Conservation (phyloP, 64 coral and sea anemone genomes). For the Pocillopora verrucosa region DNA sequence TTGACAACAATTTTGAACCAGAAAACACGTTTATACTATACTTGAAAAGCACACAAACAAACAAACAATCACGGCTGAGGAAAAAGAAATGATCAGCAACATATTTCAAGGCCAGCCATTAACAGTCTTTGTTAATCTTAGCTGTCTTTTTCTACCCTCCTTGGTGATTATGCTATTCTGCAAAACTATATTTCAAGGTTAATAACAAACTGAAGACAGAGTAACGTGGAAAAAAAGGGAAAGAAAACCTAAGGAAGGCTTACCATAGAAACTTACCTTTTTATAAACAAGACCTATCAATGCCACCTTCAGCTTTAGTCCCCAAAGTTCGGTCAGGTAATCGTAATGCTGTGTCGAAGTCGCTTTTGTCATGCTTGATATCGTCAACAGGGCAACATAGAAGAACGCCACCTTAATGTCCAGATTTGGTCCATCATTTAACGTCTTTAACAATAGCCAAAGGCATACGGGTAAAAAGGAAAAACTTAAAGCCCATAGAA, state of each 20-base stretch:
- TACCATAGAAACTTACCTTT: neutral
- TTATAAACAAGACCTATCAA: neutral
- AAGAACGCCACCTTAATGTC: neutral
- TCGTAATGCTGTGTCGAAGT: neutral
- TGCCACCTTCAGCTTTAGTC: neutral
- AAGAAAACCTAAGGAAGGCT: neutral
- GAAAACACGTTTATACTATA: no score
- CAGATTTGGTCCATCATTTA: neutral
- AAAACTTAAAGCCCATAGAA: neutral
- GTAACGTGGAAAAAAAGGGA: no score
- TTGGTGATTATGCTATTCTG: no score
- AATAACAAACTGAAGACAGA: no score
- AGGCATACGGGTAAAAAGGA: neutral
- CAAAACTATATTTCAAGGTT: no score
- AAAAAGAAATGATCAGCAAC: no score
- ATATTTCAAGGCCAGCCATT: no score
- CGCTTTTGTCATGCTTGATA: neutral
- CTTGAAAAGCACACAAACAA: no score
- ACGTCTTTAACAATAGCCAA: slow-evolving; percentile 35
- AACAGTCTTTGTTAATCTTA: no score
- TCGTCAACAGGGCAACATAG: neutral
- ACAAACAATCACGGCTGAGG: no score
- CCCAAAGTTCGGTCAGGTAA: neutral
- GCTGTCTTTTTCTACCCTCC: no score
- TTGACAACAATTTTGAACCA: neutral